phyloP scores from a whole-genome alignment of 2,113 vertebrate genomes.

The Hucho hucho region DNA sequence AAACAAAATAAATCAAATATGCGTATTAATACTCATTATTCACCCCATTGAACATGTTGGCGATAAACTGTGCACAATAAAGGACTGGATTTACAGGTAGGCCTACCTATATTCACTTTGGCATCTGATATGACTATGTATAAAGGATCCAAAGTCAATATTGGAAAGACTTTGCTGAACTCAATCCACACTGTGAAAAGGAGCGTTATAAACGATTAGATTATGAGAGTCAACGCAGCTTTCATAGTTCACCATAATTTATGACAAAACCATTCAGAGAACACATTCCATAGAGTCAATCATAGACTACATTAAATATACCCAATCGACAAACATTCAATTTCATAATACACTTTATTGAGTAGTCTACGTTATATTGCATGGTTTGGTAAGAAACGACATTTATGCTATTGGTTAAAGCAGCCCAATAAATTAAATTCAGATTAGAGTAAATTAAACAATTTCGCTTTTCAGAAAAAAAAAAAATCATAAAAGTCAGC shows the following conservation, averaged over 20 bases:
- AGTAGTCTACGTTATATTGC: too few species aligned
- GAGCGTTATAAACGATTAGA: too few species aligned
- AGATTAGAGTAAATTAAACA: neutral
- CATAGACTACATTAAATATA: neutral
- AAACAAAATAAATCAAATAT: neutral
- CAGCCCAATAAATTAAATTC: neutral
- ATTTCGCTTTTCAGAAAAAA: neutral
- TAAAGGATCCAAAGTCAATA: too few species aligned
- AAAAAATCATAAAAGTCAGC: neutral
- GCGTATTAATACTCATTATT: too few species aligned
- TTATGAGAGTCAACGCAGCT: neutral
- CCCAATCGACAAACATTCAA: neutral
- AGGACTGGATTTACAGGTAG: neutral
- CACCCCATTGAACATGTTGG: too few species aligned
- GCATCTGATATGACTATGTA: neutral
- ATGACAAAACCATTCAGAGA: neutral
- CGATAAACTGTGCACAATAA: neutral
- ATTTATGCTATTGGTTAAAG: neutral
- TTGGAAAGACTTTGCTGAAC: too few species aligned
- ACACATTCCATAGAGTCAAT: neutral
- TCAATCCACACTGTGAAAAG: too few species aligned
- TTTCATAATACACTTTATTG: too few species aligned
- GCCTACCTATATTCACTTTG: neutral
- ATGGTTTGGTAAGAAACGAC: neutral
- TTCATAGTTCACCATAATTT: neutral